These are phyloP conservation scores for Protula sp. DNA, from an alignment of 2,888 invertebrate species.

Conservation along the genomic window DNA sequence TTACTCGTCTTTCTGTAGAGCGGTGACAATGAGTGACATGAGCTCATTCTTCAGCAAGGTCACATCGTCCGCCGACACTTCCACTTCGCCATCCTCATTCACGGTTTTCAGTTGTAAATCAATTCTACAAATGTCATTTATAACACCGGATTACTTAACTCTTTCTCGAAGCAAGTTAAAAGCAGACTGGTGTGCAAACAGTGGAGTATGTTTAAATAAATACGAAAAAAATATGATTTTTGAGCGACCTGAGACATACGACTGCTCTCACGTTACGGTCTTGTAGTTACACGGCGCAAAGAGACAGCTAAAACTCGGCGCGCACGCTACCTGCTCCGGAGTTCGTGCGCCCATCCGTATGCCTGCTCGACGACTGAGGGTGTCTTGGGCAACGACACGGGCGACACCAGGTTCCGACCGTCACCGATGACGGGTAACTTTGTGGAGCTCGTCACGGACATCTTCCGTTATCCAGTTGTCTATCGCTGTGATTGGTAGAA, in stretches of 20 bases:
- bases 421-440: neutral
- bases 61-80: neutral
- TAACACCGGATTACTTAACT: no score
- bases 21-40: neutral
- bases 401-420: neutral
- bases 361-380: neutral
- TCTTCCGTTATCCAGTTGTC: no score
- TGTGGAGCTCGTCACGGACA: neutral
- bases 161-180: no score
- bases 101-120: neutral
- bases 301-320: no score
- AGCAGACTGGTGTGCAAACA: no score
- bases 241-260: neutral
- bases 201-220: neutral
- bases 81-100: neutral
- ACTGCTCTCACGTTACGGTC: neutral
- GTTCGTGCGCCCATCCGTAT: neutral
- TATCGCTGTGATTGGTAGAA: no score
- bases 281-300: no score
- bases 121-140: neutral
- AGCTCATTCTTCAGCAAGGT: neutral
- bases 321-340: neutral
- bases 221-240: neutral
- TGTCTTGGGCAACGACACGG: neutral
- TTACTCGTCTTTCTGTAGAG: conserved; percentile 1